Percentiles rank a stretch among this genome's conserved stretches.
These are phyloP conservation scores for Takifugu bimaculatus DNA, from an alignment of 2,113 vertebrate species.

Conservation along the genomic window DNA sequence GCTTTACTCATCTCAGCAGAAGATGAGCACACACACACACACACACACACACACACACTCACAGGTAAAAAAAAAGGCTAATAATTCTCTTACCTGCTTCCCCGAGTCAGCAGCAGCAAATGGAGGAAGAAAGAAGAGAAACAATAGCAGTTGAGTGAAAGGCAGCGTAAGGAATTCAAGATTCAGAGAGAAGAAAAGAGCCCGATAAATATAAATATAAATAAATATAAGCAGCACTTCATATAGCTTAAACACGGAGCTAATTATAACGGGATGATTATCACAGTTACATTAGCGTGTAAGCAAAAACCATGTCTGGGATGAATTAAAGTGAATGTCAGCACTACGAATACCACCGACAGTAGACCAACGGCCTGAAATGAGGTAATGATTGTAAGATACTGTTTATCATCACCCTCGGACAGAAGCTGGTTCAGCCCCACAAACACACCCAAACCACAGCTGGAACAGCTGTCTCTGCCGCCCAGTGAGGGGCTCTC, in stretches of 20 bases:
- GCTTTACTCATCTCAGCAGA: conserved; percentile 68
- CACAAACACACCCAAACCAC: too few relatives aligned
- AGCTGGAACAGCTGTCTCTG: too few relatives aligned
- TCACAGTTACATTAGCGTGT: too few relatives aligned
- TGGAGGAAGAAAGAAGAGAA: conserved; percentile 23
- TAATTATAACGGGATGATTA: neutral
- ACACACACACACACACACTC: conserved; percentile 16
- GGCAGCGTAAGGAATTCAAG: neutral
- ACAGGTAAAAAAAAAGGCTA: conserved; percentile 29
- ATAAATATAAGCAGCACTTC: neutral
- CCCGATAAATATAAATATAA: neutral
- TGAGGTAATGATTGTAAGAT: too few relatives aligned
- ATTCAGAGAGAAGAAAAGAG: neutral
- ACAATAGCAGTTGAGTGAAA: conserved; percentile 34
- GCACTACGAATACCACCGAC: too few relatives aligned
- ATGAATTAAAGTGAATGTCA: neutral
- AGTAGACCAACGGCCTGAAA: too few relatives aligned
- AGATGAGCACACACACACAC: conserved; percentile 22
- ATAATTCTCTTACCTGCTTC: conserved; percentile 64
- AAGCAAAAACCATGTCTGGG: neutral
- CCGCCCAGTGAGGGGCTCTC: too few relatives aligned
- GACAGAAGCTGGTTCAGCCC: too few relatives aligned
- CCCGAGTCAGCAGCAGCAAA: conserved; percentile 47
- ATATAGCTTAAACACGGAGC: neutral
- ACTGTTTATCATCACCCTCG: too few relatives aligned